phyloP scores from a whole-genome alignment of 1,140 invertebrate species.

The Epicauta chinensis region DNA sequence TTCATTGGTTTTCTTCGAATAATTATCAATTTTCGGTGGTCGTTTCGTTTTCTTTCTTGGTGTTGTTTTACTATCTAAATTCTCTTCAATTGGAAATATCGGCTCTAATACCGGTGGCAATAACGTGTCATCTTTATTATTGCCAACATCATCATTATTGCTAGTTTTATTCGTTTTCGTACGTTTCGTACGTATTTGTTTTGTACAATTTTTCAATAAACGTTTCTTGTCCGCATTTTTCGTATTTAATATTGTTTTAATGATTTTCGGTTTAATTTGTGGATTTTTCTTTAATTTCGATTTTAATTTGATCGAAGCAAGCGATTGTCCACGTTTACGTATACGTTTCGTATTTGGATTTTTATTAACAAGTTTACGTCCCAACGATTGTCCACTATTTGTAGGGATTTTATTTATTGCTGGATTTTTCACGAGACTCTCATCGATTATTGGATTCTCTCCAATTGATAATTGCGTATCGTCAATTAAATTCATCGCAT shows the following conservation, averaged over 20 bases:
- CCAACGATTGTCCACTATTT: too few species aligned
- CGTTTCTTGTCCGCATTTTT: slow-evolving; percentile 34
- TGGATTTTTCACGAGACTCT: not conserved
- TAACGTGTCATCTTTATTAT: too few species aligned
- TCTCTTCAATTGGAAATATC: slow-evolving; percentile 29
- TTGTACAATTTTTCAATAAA: slow-evolving; percentile 35
- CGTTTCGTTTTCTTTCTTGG: slow-evolving; percentile 10
- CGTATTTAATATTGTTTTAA: slow-evolving; percentile 30
- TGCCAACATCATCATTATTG: too few species aligned
- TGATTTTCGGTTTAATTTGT: slow-evolving; percentile 32
- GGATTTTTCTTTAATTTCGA: slow-evolving; percentile 29
- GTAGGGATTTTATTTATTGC: too few species aligned
- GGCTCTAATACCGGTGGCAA: slow-evolving; percentile 32
- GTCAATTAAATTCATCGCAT: not conserved
- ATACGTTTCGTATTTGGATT: slow-evolving; percentile 7
- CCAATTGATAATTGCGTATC: too few species aligned
- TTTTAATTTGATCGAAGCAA: slow-evolving; percentile 33
- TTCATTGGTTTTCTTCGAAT: slow-evolving; percentile 3
- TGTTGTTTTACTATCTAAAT: slow-evolving; percentile 20
- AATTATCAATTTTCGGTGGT: slow-evolving; percentile 10
- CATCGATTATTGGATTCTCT: too few species aligned
- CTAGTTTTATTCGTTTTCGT: slow-evolving; percentile 16
- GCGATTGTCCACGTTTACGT: slow-evolving; percentile 22
- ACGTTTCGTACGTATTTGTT: slow-evolving; percentile 12
- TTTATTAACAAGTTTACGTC: slow-evolving; percentile 26